Conservation (phyloP, 92 coral and sea anemone genomes). For the Porites lobata region DNA sequence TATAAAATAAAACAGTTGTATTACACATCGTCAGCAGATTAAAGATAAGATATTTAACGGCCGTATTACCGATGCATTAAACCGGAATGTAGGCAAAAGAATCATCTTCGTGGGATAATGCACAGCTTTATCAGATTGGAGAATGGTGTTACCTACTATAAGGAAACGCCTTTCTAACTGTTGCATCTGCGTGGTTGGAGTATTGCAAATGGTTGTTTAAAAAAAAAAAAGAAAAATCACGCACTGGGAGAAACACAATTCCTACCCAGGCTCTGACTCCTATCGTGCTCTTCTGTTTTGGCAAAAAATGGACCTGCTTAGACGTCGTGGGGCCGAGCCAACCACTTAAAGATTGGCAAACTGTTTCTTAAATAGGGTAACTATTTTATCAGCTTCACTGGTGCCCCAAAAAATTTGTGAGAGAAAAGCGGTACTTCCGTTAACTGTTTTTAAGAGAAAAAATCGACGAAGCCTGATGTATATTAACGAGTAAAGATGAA, state of each 20-base stretch:
- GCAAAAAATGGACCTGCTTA: not conserved
- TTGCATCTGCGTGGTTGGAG: too few species aligned
- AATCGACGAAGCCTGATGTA: not conserved
- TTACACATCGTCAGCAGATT: not conserved
- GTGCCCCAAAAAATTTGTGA: not conserved
- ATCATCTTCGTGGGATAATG: too few species aligned
- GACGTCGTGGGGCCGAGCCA: not conserved
- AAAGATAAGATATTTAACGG: too few species aligned
- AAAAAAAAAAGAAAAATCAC: not conserved
- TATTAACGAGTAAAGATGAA: not conserved
- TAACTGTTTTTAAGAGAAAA: too few species aligned
- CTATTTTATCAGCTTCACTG: not conserved
- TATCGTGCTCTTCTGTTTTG: not conserved
- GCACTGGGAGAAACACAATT: not conserved
- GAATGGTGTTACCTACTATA: too few species aligned
- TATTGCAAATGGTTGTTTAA: too few species aligned
- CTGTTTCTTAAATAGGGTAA: too few species aligned
- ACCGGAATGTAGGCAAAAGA: not conserved
- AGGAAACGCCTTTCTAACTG: too few species aligned
- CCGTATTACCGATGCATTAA: not conserved
- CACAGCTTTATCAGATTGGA: too few species aligned
- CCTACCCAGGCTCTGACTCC: not conserved
- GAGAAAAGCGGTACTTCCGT: not conserved
- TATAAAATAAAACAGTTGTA: not conserved
- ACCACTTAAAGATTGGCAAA: too few species aligned